A percentile compares a stretch with the other conserved stretches of the same genome.
Conservation (phyloP, 2,888 invertebrate species). For the Agrotis segetum region DNA sequence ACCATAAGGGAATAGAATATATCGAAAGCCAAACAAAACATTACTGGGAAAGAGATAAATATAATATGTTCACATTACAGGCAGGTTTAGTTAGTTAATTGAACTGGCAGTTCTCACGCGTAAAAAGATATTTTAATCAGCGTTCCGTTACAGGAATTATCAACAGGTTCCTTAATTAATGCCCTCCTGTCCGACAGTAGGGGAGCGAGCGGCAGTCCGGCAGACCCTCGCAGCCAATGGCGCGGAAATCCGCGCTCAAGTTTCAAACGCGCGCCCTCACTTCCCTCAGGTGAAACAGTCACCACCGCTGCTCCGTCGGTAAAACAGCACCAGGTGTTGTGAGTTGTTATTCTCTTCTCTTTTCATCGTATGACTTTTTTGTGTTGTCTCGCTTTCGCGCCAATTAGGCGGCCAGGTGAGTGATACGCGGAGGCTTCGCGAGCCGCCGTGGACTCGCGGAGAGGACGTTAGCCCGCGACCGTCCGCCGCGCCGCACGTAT, state of each 20-base stretch:
- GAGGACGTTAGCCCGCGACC: constrained; percentile 87
- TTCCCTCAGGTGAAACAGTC: constrained; percentile 71
- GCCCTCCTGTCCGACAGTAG: constrained; percentile 72
- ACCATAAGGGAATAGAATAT: not conserved
- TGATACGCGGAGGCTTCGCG: constrained; percentile 73
- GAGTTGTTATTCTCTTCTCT: constrained; percentile 79
- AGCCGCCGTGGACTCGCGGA: constrained; percentile 59
- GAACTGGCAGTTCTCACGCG: constrained; percentile 40
- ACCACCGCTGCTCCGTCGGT: constrained; percentile 72
- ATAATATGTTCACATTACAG: not conserved
- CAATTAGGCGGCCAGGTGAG: constrained; percentile 79
- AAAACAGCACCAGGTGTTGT: constrained; percentile 82
- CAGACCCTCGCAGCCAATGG: constrained; percentile 76
- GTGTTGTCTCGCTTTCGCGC: constrained; percentile 80
- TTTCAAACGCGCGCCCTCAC: constrained; percentile 76
- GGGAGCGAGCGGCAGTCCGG: constrained; percentile 66
- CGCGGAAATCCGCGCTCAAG: constrained; percentile 85
- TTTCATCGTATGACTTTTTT: constrained; percentile 75
- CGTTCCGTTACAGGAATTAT: constrained; percentile 60
- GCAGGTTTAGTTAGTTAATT: constrained; percentile 7
- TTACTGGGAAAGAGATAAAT: not conserved
- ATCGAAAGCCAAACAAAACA: too few relatives aligned
- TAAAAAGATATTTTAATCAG: constrained; percentile 58
- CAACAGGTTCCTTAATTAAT: constrained; percentile 64
- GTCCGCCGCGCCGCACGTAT: constrained; percentile 78